Conservation (phyloP, 2,113 vertebrate species). For the Zosterops lateralis region DNA sequence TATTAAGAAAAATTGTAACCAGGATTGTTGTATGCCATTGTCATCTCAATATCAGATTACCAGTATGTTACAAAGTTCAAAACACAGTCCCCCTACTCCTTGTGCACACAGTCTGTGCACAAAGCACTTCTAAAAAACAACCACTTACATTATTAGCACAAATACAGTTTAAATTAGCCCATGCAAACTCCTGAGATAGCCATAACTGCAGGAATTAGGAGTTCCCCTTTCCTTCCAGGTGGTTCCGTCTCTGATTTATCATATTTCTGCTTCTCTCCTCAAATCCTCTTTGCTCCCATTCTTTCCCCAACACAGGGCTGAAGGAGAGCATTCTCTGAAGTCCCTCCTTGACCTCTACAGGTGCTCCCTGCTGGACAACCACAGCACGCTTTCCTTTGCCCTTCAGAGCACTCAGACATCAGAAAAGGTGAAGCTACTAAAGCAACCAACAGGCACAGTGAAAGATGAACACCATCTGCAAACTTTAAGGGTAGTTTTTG, state of each 20-base stretch:
- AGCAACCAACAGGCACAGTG: neutral
- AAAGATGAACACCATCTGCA: neutral
- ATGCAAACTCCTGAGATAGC: neutral
- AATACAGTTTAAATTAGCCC: neutral
- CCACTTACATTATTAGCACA: neutral
- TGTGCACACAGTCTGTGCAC: too few relatives aligned
- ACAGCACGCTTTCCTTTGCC: accelerated
- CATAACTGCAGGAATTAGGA: neutral
- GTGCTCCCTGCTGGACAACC: neutral
- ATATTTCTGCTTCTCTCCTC: neutral
- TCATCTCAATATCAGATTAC: neutral
- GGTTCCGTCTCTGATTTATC: neutral
- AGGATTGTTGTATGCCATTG: accelerated
- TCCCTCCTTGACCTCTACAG: neutral
- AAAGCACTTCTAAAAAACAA: neutral
- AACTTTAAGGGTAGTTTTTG: neutral
- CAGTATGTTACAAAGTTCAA: neutral
- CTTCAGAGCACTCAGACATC: neutral
- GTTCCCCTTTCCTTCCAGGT: neutral
- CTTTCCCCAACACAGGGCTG: neutral
- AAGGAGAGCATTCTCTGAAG: neutral
- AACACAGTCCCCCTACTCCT: neutral
- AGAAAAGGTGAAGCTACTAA: neutral
- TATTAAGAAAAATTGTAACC: neutral
- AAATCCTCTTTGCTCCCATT: neutral